Evolutionary conservation across 23 tunicate genomes (phyloP), one percentile per base, ranked within the genome.

Genomic region (Clavelina lepadiformis): DNA sequence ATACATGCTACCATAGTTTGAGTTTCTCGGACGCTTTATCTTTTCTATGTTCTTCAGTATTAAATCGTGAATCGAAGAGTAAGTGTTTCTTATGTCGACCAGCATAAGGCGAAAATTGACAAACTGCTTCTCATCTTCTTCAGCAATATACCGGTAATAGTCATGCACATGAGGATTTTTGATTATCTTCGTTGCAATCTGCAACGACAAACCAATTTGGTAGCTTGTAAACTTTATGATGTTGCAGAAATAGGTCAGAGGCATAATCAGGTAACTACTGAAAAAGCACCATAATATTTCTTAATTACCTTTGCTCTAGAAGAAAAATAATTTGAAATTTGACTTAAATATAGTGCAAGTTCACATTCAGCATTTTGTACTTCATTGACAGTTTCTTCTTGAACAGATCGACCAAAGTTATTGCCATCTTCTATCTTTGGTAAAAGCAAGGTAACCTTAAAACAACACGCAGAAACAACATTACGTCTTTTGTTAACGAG

Each of bases 351-450:
- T 29, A 55, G n/a, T 1, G 93, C 73, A 3, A 72, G 67, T 61
- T 84, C 85, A 15, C 69, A 38, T 61, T 84, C 93, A 26, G 77
- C 93, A 23, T 58, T 73, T 47, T 76, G 78, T 8, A 84, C 38
- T 61, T 84, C 93, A 28, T 28, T 56, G 46, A 77, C 49, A 3
- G 93, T 71, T 61, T 84, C 93, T 53, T 76, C 93, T 47, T 78
- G 83, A 5, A 84, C 93, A 19, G 93, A 84, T 3, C 78, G 71
- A 1, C 93, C 93, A 68, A 84, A 84, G 29, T 84, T 84, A 34
- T 80, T 76, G 0, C 93, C 93, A 57, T 84, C 93, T 62, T 84
- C 93, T 65, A 84, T 84, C 35, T 76, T 77, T 1, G 93, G 93
- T 51, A 84, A 51, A n/a, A 84, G 63, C n/a, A 84, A 67, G 31